Evolutionary conservation across 2,888 invertebrate species (phyloP), one percentile per base, ranked within the genome.

Genomic region (Lamellibrachia columna): DNA sequence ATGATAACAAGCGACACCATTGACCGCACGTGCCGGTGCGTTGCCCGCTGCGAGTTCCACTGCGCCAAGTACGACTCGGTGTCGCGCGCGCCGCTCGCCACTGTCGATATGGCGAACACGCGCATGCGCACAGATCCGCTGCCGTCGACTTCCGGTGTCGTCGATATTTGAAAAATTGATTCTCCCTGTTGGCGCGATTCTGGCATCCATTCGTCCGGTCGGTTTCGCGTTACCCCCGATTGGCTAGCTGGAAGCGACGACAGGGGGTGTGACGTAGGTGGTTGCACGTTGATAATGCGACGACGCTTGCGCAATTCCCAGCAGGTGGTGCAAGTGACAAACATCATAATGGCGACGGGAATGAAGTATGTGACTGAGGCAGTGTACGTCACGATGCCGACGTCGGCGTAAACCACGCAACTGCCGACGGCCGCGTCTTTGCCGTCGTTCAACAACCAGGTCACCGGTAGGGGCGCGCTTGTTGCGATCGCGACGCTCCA

Each of bases 231-330:
- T 75, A 75, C 15, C n/a, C n/a, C 75, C n/a, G 75, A 75, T 75
- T 75, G 75, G 75, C 75, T 75, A n/a, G 22, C 75, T 22, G 75
- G 75, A 75, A 75, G 22, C 15, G n/a, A 3, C 75, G 75, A 22
- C 3, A 15, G 75, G 75, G 3, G 75, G 75, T 75, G 75, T 75
- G 75, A 75, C 75, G 22, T 75, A 15, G n/a, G 75, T 6, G 15
- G 75, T 75, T 75, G 15, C 75, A 22, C 75, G 75, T 6, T 22
- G 22, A 2, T 15, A 75, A 75, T 22, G 22, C 75, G 75, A 75
- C n/a, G 22, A 75, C 52, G 93, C 91, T 28, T 93, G 58, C 60
- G 53, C 91, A 91, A 15, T 53, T 53, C 52, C 53, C n/a, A 22
- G n/a, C 53, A 55, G 9, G 58, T 91, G 53, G 55, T 53, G 91